phyloP scores from a whole-genome alignment of 2,113 vertebrate species.

The Hypomesus transpacificus region DNA sequence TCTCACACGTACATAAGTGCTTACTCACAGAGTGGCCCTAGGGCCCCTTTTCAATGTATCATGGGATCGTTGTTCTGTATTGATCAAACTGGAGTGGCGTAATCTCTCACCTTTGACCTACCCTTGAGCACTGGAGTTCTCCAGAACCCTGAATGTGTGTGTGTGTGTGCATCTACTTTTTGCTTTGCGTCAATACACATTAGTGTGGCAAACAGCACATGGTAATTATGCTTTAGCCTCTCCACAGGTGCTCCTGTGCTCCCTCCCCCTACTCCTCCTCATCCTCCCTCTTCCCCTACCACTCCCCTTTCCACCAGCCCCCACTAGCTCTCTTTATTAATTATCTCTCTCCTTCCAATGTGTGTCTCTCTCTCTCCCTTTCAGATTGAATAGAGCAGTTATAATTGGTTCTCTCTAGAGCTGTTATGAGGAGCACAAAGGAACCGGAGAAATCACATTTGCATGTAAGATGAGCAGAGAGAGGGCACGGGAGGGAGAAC shows the following conservation, averaged over 20 bases:
- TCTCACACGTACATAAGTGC: background rate
- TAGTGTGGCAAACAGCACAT: background rate
- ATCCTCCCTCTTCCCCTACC: background rate
- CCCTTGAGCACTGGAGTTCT: slow-evolving; percentile 11
- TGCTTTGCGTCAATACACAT: background rate
- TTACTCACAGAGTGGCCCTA: too few relatives aligned
- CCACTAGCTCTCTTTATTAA: slow-evolving; percentile 68
- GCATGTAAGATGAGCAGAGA: slow-evolving; percentile 69
- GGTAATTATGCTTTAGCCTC: slow-evolving; percentile 29
- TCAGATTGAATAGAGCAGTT: slow-evolving; percentile 67
- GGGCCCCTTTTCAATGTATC: background rate
- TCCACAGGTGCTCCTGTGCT: slow-evolving; percentile 48
- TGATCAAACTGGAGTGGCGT: slow-evolving; percentile 20
- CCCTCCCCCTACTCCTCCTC: slow-evolving; percentile 40
- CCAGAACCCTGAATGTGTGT: background rate
- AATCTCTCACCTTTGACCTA: slow-evolving; percentile 57
- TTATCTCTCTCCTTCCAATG: slow-evolving; percentile 63
- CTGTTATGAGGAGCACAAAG: slow-evolving; percentile 65
- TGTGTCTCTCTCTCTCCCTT: slow-evolving; percentile 59
- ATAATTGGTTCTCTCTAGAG: slow-evolving; percentile 73
- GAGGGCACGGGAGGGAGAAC: slow-evolving; percentile 49
- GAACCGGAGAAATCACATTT: slow-evolving; percentile 68
- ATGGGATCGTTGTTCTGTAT: slow-evolving; percentile 10
- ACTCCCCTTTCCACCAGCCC: background rate
- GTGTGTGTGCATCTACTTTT: slow-evolving; percentile 14